Conservation (phyloP, 2,888 invertebrate genomes). For the Heteropelma amictum region DNA sequence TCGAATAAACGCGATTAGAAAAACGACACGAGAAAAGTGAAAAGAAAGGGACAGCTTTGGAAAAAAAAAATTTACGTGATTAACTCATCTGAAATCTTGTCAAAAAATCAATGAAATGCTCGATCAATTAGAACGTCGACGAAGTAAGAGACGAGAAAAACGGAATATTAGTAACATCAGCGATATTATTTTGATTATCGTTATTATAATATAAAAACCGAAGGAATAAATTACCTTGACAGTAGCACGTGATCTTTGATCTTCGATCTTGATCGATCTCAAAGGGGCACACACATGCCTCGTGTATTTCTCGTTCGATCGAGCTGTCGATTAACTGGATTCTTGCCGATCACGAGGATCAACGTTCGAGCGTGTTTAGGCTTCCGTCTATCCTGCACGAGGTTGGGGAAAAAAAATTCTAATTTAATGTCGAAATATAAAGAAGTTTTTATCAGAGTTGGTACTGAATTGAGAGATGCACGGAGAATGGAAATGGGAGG, state of each 20-base stretch:
- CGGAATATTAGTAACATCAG: neutral
- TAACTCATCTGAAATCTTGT: conserved; percentile 1
- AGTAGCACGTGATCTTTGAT: neutral
- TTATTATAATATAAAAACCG: neutral
- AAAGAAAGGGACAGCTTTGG: too few relatives aligned
- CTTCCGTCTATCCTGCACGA: neutral
- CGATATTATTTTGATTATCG: too few relatives aligned
- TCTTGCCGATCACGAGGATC: neutral
- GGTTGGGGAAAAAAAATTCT: conserved; percentile 3
- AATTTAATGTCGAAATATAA: conserved; percentile 7
- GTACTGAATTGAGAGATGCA: too few relatives aligned
- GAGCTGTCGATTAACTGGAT: conserved; percentile 24
- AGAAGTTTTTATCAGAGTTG: too few relatives aligned
- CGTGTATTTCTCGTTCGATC: conserved; percentile 8
- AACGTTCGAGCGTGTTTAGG: neutral
- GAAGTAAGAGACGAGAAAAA: neutral
- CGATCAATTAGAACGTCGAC: conserved; percentile 21
- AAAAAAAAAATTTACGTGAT: conserved; percentile 1
- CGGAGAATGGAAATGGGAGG: too few relatives aligned
- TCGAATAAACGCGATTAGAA: neutral
- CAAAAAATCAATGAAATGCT: conserved; percentile 15
- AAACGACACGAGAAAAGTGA: neutral
- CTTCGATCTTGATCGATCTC: conserved; percentile 11
- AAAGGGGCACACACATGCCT: too few relatives aligned
- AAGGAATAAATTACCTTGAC: neutral